Evolutionary conservation across 2,797 vertebrate genomes (phyloP), one percentile per base, ranked within the genome.

Genomic region (Urocyon cinereoargenteus): DNA sequence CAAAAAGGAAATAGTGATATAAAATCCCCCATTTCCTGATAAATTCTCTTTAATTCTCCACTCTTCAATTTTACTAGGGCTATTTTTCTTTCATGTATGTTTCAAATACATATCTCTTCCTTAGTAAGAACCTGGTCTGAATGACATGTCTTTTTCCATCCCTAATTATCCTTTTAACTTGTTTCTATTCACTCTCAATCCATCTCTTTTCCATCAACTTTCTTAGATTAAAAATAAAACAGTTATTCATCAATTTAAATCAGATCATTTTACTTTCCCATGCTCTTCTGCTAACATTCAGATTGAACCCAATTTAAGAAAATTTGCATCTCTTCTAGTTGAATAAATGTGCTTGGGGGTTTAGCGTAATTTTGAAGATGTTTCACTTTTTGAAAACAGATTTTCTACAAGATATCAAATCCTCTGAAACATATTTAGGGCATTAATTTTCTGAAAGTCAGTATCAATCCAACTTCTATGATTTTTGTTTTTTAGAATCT

Each of bases 31-130:
- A 93, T 89, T 95, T 96, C 75, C 84, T 82, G 97, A 98, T 83
- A 91, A 28, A 22, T 89, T 93, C n/a, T 91, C 96, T 98, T 95
- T 87, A 97, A 96, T 97, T 96, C 83, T 88, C 59, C 11, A 86
- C 62, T 97, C 34, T 94, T 91, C 62, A 94, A 16, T 86, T 97
- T 93, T 24, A 92, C 40, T 90, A 45, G 15, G 87, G 79, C 36
- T 86, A 90, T 49, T 90, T 95, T 92, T 94, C 83, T 91, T 90
- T 96, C 92, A 95, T 93, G 24, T 40, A 70, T 75, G 19, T 62
- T 93, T 90, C 57, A 94, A 86, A 91, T 55, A 70, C 31, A 90
- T 87, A 86, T 85, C 45, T 96, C 89, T 96, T 82, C 55, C 31
- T 96, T 59, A 40, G 36, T n/a, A 81, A 94, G 45, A 57, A 72